Evolutionary conservation across 2,113 vertebrate species (phyloP), one percentile per base, ranked within the genome.

Genomic region (Podilymbus podiceps): DNA sequence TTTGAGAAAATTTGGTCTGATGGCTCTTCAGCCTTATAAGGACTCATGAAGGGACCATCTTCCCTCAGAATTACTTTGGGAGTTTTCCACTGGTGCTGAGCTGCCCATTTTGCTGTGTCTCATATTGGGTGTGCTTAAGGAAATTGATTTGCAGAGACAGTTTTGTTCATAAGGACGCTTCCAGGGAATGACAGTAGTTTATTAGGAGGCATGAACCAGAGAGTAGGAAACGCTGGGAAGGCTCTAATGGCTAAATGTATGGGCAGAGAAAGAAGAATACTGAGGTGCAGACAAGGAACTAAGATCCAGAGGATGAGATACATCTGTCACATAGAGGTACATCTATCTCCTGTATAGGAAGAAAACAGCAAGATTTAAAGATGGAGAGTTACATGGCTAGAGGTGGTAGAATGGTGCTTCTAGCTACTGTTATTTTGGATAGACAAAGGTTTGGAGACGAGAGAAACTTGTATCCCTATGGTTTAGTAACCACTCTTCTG

Each of bases 391-490:
- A 55, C 58, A 30, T 76, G 42, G 27, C 56, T 55, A 8, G 64
- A 81, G 30, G 15, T 56, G 16, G 20, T 53, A 47, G n/a, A 21
- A 35, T 47, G 47, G 8, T 82, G 21, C 12, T 55, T 82, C 62
- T 71, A 53, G 52, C 25, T 73, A 27, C 30, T 55, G 8, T 67
- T 38, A 0, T 38, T 92, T 93, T 71, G 55, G 8, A 25, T 22
- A 71, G 49, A 24, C 11, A 49, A 30, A 80, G 15, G 12, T 73
- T 92, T 88, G 63, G 27, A 42, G 30, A 75, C 63, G 67, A 73
- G 18, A 33, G 1, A 27, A 69, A 40, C n/a, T 95, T 0, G 0
- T 74, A 60, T 22, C 44, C 15, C 5, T 20, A 31, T 30, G 40
- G 27, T 44, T 92, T 71, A 55, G 20, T 46, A 76, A 68, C 31